These are phyloP conservation scores for Harmothoe impar DNA, from an alignment of 2,888 invertebrate genomes.

Conservation along the genomic window DNA sequence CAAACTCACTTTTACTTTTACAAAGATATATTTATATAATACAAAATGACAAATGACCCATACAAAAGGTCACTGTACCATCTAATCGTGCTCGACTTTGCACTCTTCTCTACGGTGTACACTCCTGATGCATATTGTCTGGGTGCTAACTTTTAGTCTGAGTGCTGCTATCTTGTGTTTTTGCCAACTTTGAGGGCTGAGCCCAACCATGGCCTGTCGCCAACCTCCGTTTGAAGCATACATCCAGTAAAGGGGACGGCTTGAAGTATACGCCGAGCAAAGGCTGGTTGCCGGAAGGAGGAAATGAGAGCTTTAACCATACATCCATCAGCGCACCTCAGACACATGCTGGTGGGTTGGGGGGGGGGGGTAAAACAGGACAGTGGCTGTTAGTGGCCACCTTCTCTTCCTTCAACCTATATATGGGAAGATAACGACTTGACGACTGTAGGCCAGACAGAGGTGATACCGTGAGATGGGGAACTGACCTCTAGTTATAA, in stretches of 20 bases:
- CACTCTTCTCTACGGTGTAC: neutral
- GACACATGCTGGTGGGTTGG: neutral
- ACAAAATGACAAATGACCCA: too few relatives aligned
- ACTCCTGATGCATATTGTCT: neutral
- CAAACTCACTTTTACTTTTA: too few relatives aligned
- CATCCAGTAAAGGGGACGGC: neutral
- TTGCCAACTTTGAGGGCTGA: neutral
- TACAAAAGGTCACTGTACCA: too few relatives aligned
- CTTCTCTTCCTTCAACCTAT: too few relatives aligned
- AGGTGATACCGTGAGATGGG: too few relatives aligned
- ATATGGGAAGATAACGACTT: too few relatives aligned
- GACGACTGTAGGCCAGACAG: too few relatives aligned
- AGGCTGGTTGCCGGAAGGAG: conserved; percentile 28
- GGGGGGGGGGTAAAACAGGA: neutral
- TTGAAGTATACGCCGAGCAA: conserved; percentile 37
- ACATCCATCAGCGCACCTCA: neutral
- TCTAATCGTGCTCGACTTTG: too few relatives aligned
- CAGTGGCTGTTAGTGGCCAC: neutral
- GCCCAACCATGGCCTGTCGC: neutral
- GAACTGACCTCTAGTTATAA: too few relatives aligned
- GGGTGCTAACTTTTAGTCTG: neutral
- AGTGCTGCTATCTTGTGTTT: neutral
- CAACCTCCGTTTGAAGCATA: conserved; percentile 25
- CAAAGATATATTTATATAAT: too few relatives aligned
- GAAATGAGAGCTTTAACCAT: conserved; percentile 47